Percentiles rank a stretch among this genome's conserved stretches.
Conservation (phyloP, 2,888 invertebrate genomes). For the Diarsia brunnea region DNA sequence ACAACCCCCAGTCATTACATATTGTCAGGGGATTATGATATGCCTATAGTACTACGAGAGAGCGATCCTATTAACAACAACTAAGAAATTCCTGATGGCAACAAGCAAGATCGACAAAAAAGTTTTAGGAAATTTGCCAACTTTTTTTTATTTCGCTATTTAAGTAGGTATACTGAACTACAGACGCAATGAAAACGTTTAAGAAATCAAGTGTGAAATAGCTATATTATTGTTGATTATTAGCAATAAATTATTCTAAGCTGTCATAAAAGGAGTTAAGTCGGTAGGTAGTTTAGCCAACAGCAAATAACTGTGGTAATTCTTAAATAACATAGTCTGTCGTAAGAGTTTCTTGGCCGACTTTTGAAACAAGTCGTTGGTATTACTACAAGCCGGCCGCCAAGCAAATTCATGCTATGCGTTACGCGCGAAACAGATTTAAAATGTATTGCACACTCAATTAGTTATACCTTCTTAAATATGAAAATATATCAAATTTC, state of each 20-base stretch:
- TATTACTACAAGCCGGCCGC: constrained; percentile 40
- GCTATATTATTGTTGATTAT: constrained; percentile 9
- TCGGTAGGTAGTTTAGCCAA: constrained; percentile 33
- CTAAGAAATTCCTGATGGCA: constrained; percentile 2
- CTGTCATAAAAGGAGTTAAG: constrained; percentile 37
- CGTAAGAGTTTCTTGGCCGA: constrained; percentile 66
- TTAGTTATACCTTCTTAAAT: background rate
- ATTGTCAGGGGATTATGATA: background rate
- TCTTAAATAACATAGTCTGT: constrained; percentile 61
- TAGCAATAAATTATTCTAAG: constrained; percentile 40
- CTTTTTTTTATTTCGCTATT: background rate
- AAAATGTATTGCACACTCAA: constrained; percentile 2
- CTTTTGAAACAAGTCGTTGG: constrained; percentile 62
- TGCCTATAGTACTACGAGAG: background rate
- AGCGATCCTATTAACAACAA: background rate
- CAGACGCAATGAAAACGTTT: background rate
- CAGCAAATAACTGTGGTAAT: constrained; percentile 48
- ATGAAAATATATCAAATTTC: background rate
- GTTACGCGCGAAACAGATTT: constrained; percentile 17
- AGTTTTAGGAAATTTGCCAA: constrained; percentile 1
- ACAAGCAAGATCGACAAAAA: background rate
- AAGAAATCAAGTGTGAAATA: constrained; percentile 21
- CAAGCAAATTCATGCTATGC: constrained; percentile 44
- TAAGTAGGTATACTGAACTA: background rate
- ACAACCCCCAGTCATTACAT: too few species aligned